Evolutionary conservation across 2,113 vertebrate species (phyloP).

Genomic region (Climacteris rufus): DNA sequence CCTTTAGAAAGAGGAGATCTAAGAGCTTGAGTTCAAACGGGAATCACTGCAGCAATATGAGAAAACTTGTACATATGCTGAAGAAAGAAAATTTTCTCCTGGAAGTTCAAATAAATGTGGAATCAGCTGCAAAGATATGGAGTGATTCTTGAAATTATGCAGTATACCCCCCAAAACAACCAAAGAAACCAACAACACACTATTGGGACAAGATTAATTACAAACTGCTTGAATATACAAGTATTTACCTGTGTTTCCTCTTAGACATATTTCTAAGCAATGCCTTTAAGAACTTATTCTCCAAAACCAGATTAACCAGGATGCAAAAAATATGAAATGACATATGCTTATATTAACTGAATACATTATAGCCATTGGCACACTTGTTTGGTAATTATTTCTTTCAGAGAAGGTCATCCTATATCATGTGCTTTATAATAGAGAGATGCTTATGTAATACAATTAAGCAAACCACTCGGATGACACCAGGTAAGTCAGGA

Average conservation of each 20-base stretch:
- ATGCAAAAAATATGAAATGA: neutral
- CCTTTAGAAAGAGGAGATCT: neutral
- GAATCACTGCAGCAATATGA: neutral
- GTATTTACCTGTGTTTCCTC: neutral
- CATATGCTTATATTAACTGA: neutral
- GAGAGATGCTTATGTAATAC: neutral
- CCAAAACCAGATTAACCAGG: neutral
- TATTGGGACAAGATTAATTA: neutral
- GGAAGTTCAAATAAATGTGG: neutral
- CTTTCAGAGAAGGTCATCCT: neutral
- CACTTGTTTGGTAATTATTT: neutral
- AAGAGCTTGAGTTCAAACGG: neutral
- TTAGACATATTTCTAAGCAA: neutral
- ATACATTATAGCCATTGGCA: neutral
- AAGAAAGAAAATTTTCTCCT: neutral
- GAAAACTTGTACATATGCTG: neutral
- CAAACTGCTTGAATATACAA: neutral
- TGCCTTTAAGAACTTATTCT: neutral
- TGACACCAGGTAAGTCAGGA: neutral
- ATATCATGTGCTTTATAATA: neutral
- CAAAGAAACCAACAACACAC: neutral
- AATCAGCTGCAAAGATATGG: neutral
- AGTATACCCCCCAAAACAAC: neutral
- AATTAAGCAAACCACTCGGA: slow-evolving; percentile 2
- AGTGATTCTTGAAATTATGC: neutral